Percentiles rank a stretch among this genome's conserved stretches.
phyloP scores from a whole-genome alignment of 2,888 invertebrate species.

The Cordilura impudica region DNA sequence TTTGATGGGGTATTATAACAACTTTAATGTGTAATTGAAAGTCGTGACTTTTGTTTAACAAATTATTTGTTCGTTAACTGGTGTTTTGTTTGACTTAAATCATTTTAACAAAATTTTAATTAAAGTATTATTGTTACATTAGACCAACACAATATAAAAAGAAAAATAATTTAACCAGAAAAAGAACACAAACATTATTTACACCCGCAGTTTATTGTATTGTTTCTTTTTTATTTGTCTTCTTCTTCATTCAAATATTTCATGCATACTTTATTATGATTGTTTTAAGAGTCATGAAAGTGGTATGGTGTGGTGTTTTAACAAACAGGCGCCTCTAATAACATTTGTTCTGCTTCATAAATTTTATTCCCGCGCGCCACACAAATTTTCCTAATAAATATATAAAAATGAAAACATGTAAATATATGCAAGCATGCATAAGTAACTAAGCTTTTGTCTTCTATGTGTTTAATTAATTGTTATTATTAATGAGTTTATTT shows the following conservation, averaged over 20 bases:
- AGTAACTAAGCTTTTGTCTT: constrained; percentile 1
- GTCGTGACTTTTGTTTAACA: too few species aligned
- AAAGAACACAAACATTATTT: constrained; percentile 37
- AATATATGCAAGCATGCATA: constrained; percentile 6
- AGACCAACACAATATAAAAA: background rate
- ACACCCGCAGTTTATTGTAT: constrained; percentile 56
- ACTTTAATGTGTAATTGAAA: too few species aligned
- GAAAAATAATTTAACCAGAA: background rate
- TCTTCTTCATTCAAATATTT: constrained; percentile 31
- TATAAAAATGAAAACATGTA: background rate
- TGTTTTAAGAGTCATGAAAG: background rate
- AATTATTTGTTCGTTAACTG: background rate
- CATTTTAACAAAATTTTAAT: background rate
- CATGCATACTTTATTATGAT: constrained; percentile 37
- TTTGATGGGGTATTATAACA: too few species aligned
- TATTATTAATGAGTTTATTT: constrained; percentile 47
- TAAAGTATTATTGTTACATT: constrained; percentile 31
- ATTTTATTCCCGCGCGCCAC: constrained; percentile 22
- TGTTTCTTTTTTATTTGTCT: background rate
- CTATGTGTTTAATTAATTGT: constrained; percentile 51
- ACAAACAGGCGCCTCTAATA: constrained; percentile 58
- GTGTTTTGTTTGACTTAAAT: background rate
- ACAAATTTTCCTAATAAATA: background rate
- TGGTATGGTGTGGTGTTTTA: constrained; percentile 4
- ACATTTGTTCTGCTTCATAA: constrained; percentile 56